A percentile compares a stretch with the other conserved stretches of the same genome.
phyloP scores from a whole-genome alignment of 1,140 invertebrate species.

The Cylas formicarius region DNA sequence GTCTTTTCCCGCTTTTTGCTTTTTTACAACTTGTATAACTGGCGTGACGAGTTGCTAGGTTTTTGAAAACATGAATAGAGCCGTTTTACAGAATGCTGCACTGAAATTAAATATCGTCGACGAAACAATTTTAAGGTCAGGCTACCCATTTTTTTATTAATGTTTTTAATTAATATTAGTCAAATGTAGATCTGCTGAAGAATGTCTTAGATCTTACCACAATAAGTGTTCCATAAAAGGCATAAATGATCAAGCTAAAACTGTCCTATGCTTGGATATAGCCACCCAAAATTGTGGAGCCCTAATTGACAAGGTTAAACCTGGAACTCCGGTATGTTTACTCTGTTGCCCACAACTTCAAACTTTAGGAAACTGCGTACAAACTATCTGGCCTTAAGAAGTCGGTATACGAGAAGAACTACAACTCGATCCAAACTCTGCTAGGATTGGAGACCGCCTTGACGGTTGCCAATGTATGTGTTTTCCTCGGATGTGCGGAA shows the following conservation, averaged over 20 bases:
- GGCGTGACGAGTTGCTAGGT: too few species aligned
- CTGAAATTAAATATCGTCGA: constrained; percentile 23
- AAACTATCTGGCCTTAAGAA: constrained; percentile 41
- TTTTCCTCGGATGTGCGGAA: constrained; percentile 40
- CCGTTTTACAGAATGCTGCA: constrained; percentile 19
- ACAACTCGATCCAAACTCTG: constrained; percentile 42
- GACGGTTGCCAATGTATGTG: constrained; percentile 41
- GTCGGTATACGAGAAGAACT: constrained; percentile 39
- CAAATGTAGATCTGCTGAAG: constrained; percentile 36
- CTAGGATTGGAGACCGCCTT: constrained; percentile 40
- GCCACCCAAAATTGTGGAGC: constrained; percentile 23
- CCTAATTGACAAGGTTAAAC: constrained; percentile 33
- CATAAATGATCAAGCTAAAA: constrained; percentile 32
- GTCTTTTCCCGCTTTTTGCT: too few species aligned
- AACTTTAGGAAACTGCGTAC: constrained; percentile 36
- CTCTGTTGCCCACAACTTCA: neutral
- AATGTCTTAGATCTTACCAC: constrained; percentile 32
- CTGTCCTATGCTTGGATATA: constrained; percentile 35
- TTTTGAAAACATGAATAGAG: constrained; percentile 15
- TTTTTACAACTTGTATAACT: too few species aligned
- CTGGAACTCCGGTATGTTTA: neutral
- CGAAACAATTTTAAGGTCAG: constrained; percentile 23
- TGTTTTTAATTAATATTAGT: neutral
- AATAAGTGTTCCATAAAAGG: constrained; percentile 27
- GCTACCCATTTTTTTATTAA: constrained; percentile 4